Evolutionary conservation across 2,888 invertebrate species (phyloP), one percentile per base, ranked within the genome.

Genomic region (Tricholauxania praeusta): DNA sequence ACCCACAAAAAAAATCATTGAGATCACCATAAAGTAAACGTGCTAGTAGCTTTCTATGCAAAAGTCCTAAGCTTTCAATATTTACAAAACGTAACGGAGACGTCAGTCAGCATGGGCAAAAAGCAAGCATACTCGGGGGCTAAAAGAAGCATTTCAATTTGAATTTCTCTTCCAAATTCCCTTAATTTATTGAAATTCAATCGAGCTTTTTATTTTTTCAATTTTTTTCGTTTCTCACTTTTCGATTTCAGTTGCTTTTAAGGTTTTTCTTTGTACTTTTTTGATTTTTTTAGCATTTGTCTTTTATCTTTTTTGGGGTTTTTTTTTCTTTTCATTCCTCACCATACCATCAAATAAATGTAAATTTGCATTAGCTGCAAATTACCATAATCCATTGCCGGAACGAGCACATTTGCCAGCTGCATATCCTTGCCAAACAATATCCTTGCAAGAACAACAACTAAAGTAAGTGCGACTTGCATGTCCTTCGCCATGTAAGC

Each of bases 361-460:
- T 52, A 70, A 73, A 75, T 76, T 74, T 76, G 73, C 76, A 75
- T 74, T 76, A 75, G 75, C 75, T 71, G 73, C 68, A 75, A 77
- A 77, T 77, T 77, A 77, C 75, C 76, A 76, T 77, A 76, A 77
- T 77, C 76, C 77, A 74, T 76, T 75, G 74, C 74, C 74, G 74
- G 75, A 74, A 75, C 68, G 75, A 76, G 74, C 74, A 71, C 63
- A 73, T 73, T 68, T 72, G 72, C 73, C 70, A 70, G 70, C 62
- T 70, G 70, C 62, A 70, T 15, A 70, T 68, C 68, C 68, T 49
- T 28, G 8, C 53, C 32, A 63, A 39, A 7, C 49, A 19, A 17
- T 53, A 52, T 53, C 70, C 69, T 51, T 19, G 51, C 75, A 72
- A 59, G 70, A 57, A 62, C 59, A 72, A 55, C 63, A 66, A 52